Conservation (phyloP, 2,888 invertebrate genomes). For the Amblyteles armatorius region DNA sequence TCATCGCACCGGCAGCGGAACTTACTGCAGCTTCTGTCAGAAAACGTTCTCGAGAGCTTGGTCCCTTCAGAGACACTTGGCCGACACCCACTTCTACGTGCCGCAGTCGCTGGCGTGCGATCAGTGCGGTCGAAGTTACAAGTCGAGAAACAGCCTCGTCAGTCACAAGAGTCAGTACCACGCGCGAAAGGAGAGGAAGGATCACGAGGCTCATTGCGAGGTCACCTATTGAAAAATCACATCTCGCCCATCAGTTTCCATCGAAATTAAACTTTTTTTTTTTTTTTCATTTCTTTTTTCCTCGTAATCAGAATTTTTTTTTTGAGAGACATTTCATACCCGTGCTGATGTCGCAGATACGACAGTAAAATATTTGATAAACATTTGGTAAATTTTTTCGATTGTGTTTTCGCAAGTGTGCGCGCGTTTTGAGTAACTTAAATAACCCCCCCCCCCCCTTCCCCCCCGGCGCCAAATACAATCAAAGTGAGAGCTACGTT, state of each 20-base stretch:
- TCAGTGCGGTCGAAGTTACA: conserved; percentile 85
- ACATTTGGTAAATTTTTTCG: background rate
- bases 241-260: background rate
- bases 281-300: background rate
- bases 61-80: conserved; percentile 85
- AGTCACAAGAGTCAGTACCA: conserved; percentile 86
- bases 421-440: conserved; percentile 46
- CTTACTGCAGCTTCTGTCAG: conserved; percentile 84
- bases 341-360: no score
- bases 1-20: conserved; percentile 69
- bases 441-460: background rate
- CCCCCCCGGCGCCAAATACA: conserved; percentile 48
- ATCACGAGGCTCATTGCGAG: conserved; percentile 76
- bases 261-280: background rate
- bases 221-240: conserved; percentile 72
- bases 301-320: background rate
- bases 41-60: conserved; percentile 85
- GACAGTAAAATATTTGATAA: no score
- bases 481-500: conserved; percentile 43
- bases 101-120: conserved; percentile 85
- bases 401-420: background rate
- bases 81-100: conserved; percentile 85
- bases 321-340: no score
- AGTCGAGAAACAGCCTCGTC: conserved; percentile 85
- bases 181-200: conserved; percentile 81